Evolutionary conservation across 2,113 vertebrate genomes (phyloP).

Genomic region (Athene noctua): DNA sequence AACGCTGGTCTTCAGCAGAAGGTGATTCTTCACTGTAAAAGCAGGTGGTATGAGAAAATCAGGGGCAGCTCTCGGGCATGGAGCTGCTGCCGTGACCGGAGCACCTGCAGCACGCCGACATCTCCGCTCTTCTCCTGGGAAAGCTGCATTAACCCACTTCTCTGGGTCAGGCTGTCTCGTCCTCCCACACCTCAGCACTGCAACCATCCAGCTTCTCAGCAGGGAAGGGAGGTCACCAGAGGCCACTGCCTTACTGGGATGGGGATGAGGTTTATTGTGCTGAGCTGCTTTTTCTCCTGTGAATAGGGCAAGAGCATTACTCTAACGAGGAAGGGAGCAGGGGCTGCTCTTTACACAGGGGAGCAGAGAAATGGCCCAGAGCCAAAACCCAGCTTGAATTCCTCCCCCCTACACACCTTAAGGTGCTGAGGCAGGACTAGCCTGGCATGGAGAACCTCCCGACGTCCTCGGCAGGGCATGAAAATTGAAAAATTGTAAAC

Average conservation of each 20-base stretch:
- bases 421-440: not conserved
- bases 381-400: not conserved
- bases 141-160: not conserved
- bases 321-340: not conserved
- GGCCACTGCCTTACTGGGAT: not conserved
- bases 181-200: not conserved
- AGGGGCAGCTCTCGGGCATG: not conserved
- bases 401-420: not conserved
- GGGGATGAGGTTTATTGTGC: not conserved
- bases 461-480: accelerated
- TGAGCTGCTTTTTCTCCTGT: not conserved
- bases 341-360: not conserved
- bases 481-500: not conserved
- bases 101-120: accelerated
- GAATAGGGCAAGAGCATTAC: not conserved
- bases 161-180: not conserved
- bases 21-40: not conserved
- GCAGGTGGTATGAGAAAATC: not conserved
- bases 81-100: accelerated
- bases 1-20: not conserved
- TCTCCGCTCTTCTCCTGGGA: not conserved
- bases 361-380: not conserved
- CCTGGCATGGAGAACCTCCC: accelerated
- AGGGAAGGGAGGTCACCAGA: not conserved
- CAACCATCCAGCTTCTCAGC: not conserved